A percentile compares a stretch with the other conserved stretches of the same genome.
phyloP scores from a whole-genome alignment of 1,140 invertebrate genomes.

The Subanguina moxae region DNA sequence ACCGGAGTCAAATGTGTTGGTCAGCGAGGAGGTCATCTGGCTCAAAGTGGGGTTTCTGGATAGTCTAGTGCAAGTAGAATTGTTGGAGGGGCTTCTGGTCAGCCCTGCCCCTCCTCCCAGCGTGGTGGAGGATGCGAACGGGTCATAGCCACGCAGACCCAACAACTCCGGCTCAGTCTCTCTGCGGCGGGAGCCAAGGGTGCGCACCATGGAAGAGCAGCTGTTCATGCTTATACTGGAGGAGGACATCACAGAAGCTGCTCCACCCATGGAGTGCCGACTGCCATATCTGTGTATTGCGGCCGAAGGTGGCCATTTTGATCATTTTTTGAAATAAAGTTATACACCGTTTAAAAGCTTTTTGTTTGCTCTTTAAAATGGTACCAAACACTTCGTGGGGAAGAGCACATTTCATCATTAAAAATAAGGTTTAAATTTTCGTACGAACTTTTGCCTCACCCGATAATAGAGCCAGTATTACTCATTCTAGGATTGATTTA shows the following conservation, averaged over 20 bases:
- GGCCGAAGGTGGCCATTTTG: no score
- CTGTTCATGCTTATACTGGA: neutral
- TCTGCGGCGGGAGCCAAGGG: slow-evolving; percentile 6
- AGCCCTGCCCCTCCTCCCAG: neutral
- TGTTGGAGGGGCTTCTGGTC: neutral
- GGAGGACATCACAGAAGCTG: neutral
- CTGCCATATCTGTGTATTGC: slow-evolving; percentile 23
- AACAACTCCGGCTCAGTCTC: slow-evolving; percentile 18
- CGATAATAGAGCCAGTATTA: no score
- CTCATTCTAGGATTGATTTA: no score
- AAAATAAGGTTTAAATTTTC: no score
- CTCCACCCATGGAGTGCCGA: slow-evolving; percentile 14
- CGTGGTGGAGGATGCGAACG: neutral
- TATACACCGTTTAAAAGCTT: no score
- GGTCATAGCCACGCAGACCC: slow-evolving; percentile 8
- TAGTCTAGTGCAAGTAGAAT: slow-evolving; percentile 1
- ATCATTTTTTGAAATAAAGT: no score
- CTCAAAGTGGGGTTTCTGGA: slow-evolving; percentile 10
- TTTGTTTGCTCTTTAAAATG: no score
- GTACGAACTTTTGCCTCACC: no score
- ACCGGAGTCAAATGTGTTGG: slow-evolving; percentile 31
- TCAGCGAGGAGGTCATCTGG: slow-evolving; percentile 19
- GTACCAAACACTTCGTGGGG: no score
- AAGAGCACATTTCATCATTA: no score
- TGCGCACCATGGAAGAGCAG: slow-evolving; percentile 6